Conservation (phyloP, 2,888 invertebrate genomes). For the Apeira syringaria region DNA sequence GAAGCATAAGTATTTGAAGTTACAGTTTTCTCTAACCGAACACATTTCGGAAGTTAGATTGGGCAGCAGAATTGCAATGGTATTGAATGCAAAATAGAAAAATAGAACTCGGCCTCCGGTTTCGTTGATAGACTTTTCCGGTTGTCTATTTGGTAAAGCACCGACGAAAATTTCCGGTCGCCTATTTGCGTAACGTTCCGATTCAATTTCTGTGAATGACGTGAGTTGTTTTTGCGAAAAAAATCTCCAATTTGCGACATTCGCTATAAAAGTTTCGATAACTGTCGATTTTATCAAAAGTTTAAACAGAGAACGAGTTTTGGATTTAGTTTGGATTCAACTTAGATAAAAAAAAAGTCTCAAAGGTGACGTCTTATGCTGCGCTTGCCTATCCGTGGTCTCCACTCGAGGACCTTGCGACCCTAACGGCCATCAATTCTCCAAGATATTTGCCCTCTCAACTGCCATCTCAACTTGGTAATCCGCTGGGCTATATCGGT, state of each 20-base stretch:
- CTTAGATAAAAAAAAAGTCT: too few species aligned
- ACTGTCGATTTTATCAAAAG: slow-evolving; percentile 8
- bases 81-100: slow-evolving; percentile 9
- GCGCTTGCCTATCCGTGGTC: too few species aligned
- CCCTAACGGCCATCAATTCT: too few species aligned
- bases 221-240: not conserved
- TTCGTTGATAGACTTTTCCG: not conserved
- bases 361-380: too few species aligned
- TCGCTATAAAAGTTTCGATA: not conserved
- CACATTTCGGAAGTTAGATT: slow-evolving; percentile 11
- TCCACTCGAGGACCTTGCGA: too few species aligned
- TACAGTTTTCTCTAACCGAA: too few species aligned
- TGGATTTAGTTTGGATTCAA: too few species aligned
- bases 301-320: too few species aligned
- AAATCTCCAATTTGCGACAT: not conserved
- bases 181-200: not conserved
- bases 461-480: too few species aligned
- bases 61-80: slow-evolving; percentile 8
- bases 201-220: not conserved
- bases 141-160: slow-evolving; percentile 3
- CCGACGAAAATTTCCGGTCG: not conserved
- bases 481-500: too few species aligned
- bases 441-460: too few species aligned
- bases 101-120: slow-evolving; percentile 1
- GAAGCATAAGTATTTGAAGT: too few species aligned